Evolutionary conservation across 2,797 vertebrate species (phyloP).

Genomic region (Heterohyrax brucei): DNA sequence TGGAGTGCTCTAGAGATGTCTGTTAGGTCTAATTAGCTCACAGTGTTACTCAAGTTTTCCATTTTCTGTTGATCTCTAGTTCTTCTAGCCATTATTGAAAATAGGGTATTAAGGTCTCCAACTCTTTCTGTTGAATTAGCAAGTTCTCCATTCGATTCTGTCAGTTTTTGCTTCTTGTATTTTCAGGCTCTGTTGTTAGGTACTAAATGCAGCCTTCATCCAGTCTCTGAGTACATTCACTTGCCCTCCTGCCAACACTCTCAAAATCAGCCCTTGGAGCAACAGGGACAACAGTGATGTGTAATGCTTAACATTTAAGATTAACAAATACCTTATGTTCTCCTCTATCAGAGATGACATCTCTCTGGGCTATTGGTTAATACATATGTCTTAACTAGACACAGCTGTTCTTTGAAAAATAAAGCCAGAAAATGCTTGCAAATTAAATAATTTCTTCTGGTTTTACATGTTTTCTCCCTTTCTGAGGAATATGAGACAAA

Average conservation of each 20-base stretch:
- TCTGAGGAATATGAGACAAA: conserved; percentile 41
- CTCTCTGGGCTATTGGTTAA: conserved; percentile 73
- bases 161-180: conserved; percentile 56
- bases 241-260: conserved; percentile 66
- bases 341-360: conserved; percentile 71
- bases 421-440: conserved; percentile 71
- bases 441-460: conserved; percentile 53
- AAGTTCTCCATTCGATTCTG: conserved; percentile 54
- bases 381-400: conserved; percentile 79
- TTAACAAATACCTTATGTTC: conserved; percentile 76
- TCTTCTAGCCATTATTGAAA: conserved; percentile 59
- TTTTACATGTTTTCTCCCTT: conserved; percentile 45
- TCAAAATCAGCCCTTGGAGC: conserved; percentile 69
- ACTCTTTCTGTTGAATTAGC: conserved; percentile 35
- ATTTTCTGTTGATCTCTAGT: conserved; percentile 53
- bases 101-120: conserved; percentile 29
- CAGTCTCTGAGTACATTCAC: conserved; percentile 43
- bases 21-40: conserved; percentile 43
- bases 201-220: conserved; percentile 68
- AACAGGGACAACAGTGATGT: conserved; percentile 44
- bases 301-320: conserved; percentile 80
- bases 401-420: conserved; percentile 74
- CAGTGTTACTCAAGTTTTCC: conserved; percentile 33
- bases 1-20: background rate
- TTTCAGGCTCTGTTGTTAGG: conserved; percentile 54